These are phyloP conservation scores for Cerastoderma edule DNA, from an alignment of 2,888 invertebrate species.

Conservation along the genomic window DNA sequence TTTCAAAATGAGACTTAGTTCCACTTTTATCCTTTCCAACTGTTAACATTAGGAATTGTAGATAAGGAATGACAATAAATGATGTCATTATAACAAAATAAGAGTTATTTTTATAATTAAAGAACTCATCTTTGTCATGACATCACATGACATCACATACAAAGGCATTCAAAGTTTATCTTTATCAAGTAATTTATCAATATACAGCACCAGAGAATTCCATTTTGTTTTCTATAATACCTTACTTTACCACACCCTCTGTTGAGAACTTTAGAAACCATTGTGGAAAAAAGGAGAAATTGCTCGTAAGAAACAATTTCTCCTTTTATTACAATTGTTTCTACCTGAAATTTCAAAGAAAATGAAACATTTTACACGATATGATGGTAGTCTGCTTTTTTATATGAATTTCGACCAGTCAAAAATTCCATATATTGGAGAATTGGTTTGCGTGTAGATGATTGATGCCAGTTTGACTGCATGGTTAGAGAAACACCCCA, in stretches of 20 bases:
- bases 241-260: background rate
- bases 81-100: too few species aligned
- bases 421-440: background rate
- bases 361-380: background rate
- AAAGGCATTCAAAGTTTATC: background rate
- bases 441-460: too few species aligned
- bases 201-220: background rate
- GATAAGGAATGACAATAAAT: too few species aligned
- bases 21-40: background rate
- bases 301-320: background rate
- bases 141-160: too few species aligned
- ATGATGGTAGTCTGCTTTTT: background rate
- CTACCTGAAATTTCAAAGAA: background rate
- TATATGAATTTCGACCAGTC: background rate
- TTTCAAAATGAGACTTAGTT: background rate
- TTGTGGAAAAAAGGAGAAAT: slow-evolving; percentile 1
- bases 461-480: too few species aligned
- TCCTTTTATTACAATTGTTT: background rate
- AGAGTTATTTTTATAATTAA: too few species aligned
- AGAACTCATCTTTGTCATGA: too few species aligned
- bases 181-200: background rate
- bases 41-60: too few species aligned
- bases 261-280: background rate
- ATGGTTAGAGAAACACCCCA: too few species aligned
- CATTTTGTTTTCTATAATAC: background rate